Evolutionary conservation across 2,888 invertebrate species (phyloP).

Genomic region (Leucania comma): DNA sequence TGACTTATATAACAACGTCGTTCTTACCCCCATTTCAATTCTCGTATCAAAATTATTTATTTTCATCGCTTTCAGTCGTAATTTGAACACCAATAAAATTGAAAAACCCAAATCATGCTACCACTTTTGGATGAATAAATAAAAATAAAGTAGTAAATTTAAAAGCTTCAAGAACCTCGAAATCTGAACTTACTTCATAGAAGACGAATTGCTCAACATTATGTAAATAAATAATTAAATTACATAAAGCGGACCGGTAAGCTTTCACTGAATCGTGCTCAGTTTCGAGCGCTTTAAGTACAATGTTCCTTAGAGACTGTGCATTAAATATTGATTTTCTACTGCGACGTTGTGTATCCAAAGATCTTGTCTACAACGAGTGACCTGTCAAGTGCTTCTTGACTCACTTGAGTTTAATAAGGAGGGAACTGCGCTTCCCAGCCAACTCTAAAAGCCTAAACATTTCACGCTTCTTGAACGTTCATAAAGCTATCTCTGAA

Average conservation of each 20-base stretch:
- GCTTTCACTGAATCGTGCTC: slow-evolving; percentile 35
- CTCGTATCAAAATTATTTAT: slow-evolving; percentile 5
- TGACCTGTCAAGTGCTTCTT: slow-evolving; percentile 83
- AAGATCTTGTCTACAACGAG: slow-evolving; percentile 81
- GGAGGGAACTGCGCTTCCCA: slow-evolving; percentile 80
- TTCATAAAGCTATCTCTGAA: slow-evolving; percentile 59
- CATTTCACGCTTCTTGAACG: slow-evolving; percentile 41
- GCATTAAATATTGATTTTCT: slow-evolving; percentile 74
- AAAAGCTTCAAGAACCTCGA: slow-evolving; percentile 27
- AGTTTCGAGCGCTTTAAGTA: slow-evolving; percentile 45
- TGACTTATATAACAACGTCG: slow-evolving; percentile 55
- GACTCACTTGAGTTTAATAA: slow-evolving; percentile 86
- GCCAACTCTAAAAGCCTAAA: slow-evolving; percentile 66
- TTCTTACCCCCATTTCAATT: slow-evolving; percentile 29
- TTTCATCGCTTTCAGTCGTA: background rate
- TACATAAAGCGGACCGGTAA: slow-evolving; percentile 45
- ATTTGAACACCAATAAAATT: slow-evolving; percentile 10
- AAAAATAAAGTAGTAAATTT: slow-evolving; percentile 36
- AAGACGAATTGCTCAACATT: slow-evolving; percentile 48
- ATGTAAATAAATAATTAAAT: slow-evolving; percentile 64
- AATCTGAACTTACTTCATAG: slow-evolving; percentile 54
- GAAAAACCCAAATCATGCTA: background rate
- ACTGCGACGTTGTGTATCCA: slow-evolving; percentile 69
- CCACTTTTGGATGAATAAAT: slow-evolving; percentile 10
- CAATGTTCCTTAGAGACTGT: slow-evolving; percentile 56